phyloP scores from a whole-genome alignment of 1,140 invertebrate genomes.

The Psix sp. region DNA sequence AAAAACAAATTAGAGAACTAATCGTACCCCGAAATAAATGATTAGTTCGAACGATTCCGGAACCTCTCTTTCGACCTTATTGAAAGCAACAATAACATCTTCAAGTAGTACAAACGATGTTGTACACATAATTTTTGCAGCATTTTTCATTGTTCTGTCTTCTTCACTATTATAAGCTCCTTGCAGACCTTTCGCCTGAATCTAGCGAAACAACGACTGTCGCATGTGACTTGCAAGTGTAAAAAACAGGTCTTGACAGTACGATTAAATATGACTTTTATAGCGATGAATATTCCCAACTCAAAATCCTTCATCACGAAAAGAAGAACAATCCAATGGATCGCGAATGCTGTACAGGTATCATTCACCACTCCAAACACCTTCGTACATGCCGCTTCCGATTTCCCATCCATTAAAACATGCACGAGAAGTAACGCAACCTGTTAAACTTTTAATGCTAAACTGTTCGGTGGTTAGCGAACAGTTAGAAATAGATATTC shows the following conservation, averaged over 20 bases:
- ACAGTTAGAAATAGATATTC: too few species aligned
- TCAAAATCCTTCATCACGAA: background rate
- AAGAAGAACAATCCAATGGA: background rate
- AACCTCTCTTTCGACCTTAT: conserved; percentile 7
- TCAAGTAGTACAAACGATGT: background rate
- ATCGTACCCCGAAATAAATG: conserved; percentile 1
- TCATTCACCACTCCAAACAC: conserved; percentile 3
- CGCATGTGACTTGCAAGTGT: too few species aligned
- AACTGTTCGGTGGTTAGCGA: too few species aligned
- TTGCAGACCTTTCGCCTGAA: conserved; percentile 2
- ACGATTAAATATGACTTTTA: background rate
- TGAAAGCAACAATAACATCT: conserved; percentile 8
- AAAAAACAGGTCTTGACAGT: conserved; percentile 2
- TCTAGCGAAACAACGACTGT: conserved; percentile 1
- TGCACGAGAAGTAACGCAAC: conserved; percentile 10
- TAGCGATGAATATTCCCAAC: background rate
- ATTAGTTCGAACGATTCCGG: background rate
- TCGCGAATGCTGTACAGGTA: background rate
- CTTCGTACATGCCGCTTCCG: conserved; percentile 1
- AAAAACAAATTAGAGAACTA: background rate
- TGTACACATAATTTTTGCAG: background rate
- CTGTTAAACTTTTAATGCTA: too few species aligned
- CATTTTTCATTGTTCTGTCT: conserved; percentile 6
- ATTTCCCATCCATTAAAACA: conserved; percentile 6
- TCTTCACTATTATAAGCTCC: conserved; percentile 5